Evolutionary conservation across 2,797 vertebrate genomes (phyloP).

Genomic region (Babyrousa celebensis): DNA sequence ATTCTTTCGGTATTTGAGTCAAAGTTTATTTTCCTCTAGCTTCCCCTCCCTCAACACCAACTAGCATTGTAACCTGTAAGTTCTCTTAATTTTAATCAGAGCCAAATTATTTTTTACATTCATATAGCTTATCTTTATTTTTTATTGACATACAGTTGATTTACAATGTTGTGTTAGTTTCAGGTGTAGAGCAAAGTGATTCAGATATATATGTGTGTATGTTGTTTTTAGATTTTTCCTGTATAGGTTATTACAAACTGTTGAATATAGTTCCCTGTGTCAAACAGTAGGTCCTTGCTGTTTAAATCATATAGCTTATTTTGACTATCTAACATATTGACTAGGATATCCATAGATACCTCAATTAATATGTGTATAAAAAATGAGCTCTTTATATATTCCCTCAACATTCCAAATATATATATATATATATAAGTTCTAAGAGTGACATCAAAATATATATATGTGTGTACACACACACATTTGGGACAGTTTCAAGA

Average conservation of each 20-base stretch:
- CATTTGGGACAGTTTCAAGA: background rate
- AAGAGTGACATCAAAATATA: conserved; percentile 21
- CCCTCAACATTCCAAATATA: background rate
- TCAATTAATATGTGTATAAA: background rate
- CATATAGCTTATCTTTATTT: background rate
- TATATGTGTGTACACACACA: background rate
- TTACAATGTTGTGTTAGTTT: too few species aligned
- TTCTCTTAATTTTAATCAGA: conserved; percentile 46
- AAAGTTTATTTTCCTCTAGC: background rate
- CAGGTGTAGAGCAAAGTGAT: too few species aligned
- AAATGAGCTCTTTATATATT: conserved; percentile 38
- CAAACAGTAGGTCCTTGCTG: too few species aligned
- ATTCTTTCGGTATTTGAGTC: background rate
- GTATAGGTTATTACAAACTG: too few species aligned
- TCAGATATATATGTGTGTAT: too few species aligned
- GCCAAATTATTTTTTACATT: background rate
- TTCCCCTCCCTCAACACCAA: background rate
- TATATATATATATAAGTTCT: conserved; percentile 38
- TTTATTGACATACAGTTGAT: too few species aligned
- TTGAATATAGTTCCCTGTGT: too few species aligned
- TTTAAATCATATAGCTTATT: background rate
- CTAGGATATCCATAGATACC: background rate
- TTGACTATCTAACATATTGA: background rate
- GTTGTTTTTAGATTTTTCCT: too few species aligned
- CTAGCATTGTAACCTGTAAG: background rate